Evolutionary conservation across 1,140 invertebrate species (phyloP), one percentile per base, ranked within the genome.

Genomic region (Carposina sasakii): DNA sequence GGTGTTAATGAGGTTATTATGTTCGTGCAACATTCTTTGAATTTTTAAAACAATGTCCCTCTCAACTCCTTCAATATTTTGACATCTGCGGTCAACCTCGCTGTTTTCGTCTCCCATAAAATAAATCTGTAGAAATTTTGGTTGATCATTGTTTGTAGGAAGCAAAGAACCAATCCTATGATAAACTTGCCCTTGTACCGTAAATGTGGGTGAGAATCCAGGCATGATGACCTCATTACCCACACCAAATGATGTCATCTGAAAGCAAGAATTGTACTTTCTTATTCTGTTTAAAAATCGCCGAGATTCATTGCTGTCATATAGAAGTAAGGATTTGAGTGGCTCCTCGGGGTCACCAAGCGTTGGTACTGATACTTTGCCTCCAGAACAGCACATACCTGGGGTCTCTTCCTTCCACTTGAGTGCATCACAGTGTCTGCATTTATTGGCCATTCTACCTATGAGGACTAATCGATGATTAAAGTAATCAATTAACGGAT

Each of bases 101-200:
- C 8, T 51, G 3, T 57, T 30, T 43, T 58, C 52, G 21, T 58
- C 48, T 12, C 64, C 67, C 43, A 78, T 62, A 54, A 81, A 81
- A 66, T 81, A 77, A 59, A 79, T 58, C 53, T 82, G 71, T 13
- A 77, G 51, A 62, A 76, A 82, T 68, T 63, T 57, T 24, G 42
- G 57, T n/a, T 67, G 42, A 21, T 54, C 22, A 50, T 50, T 50
- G 10, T 42, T 41, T 45, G 54, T 37, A 30, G 76, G 76, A 20
- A 81, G 37, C 20, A 82, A 45, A 26, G 52, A 68, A 22, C 78
- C 71, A 66, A 74, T 66, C 47, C 49, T 59, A 33, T 85, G 75
- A 48, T 79, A 78, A 2, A 86, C 54, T 52, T 86, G 81, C 2
- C 86, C 83, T 67, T 85, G 77, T 1, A 79, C 47, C 33, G 68